Conservation (phyloP, 92 coral and sea anemone species). For the Meandrina meandrites region DNA sequence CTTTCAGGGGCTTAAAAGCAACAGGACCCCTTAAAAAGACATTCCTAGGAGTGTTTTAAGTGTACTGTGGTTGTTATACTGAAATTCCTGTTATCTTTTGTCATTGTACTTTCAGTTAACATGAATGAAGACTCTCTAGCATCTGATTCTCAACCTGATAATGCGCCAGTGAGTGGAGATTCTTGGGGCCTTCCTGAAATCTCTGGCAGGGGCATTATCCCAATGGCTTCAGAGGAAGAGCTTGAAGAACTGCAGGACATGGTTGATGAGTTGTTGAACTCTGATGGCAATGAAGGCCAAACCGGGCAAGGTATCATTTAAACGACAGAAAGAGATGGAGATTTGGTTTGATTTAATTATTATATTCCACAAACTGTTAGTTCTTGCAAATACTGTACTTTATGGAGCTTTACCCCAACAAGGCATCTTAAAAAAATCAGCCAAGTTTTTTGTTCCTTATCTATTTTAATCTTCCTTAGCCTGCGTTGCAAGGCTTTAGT, state of each 20-base stretch:
- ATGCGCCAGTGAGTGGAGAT: slow-evolving; percentile 15
- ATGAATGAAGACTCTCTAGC: slow-evolving; percentile 45
- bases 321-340: not conserved
- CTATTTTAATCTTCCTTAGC: too few species aligned
- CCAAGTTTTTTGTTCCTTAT: too few species aligned
- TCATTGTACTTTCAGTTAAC: slow-evolving; percentile 19
- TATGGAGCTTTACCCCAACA: too few species aligned
- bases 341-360: not conserved
- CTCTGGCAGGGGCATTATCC: slow-evolving; percentile 83
- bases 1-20: too few species aligned
- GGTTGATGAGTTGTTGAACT: slow-evolving; percentile 78
- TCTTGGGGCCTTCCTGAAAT: slow-evolving; percentile 69
- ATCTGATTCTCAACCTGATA: slow-evolving; percentile 19
- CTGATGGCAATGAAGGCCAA: slow-evolving; percentile 62
- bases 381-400: not conserved
- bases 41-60: not conserved
- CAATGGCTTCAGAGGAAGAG: slow-evolving; percentile 59
- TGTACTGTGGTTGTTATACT: not conserved
- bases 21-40: too few species aligned
- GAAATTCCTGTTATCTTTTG: not conserved
- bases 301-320: slow-evolving; percentile 58
- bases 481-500: too few species aligned
- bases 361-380: not conserved
- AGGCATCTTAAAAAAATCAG: too few species aligned
- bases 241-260: slow-evolving; percentile 74